phyloP scores from a whole-genome alignment of 2,888 invertebrate species.

The Drosophila cracens region DNA sequence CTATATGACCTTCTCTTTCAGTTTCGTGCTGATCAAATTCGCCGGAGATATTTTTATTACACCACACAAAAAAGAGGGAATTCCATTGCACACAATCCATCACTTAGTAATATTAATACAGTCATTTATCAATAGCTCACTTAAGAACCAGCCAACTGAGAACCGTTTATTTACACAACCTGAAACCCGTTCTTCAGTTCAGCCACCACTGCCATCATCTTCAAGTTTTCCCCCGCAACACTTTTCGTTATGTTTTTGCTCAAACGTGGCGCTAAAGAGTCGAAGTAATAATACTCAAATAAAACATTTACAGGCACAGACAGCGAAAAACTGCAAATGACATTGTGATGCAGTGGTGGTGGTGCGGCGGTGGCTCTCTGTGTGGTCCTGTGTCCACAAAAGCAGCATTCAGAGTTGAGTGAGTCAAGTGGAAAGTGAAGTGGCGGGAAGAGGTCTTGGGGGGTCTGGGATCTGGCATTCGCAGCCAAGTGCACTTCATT shows the following conservation, averaged over 20 bases:
- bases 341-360: slow-evolving; percentile 43
- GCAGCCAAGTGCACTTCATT: slow-evolving; percentile 74
- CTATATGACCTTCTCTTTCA: background rate
- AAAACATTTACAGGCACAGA: slow-evolving; percentile 77
- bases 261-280: slow-evolving; percentile 65
- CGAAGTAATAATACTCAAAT: slow-evolving; percentile 78
- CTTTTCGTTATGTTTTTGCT: slow-evolving; percentile 29
- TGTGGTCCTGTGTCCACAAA: slow-evolving; percentile 50
- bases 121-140: slow-evolving; percentile 21
- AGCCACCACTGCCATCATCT: background rate
- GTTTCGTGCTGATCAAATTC: background rate
- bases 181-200: slow-evolving; percentile 13
- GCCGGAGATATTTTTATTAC: background rate
- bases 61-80: background rate
- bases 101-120: slow-evolving; percentile 5
- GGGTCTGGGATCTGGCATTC: slow-evolving; percentile 10
- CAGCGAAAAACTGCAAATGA: slow-evolving; percentile 76
- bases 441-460: slow-evolving; percentile 14
- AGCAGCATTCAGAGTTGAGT: slow-evolving; percentile 64
- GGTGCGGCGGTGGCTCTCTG: slow-evolving; percentile 8
- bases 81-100: background rate
- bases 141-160: slow-evolving; percentile 23
- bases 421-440: slow-evolving; percentile 76
- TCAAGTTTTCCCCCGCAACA: slow-evolving; percentile 5
- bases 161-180: slow-evolving; percentile 32